Evolutionary conservation across 2,888 invertebrate genomes (phyloP), one percentile per base, ranked within the genome.

Genomic region (Drosophila atripex): DNA sequence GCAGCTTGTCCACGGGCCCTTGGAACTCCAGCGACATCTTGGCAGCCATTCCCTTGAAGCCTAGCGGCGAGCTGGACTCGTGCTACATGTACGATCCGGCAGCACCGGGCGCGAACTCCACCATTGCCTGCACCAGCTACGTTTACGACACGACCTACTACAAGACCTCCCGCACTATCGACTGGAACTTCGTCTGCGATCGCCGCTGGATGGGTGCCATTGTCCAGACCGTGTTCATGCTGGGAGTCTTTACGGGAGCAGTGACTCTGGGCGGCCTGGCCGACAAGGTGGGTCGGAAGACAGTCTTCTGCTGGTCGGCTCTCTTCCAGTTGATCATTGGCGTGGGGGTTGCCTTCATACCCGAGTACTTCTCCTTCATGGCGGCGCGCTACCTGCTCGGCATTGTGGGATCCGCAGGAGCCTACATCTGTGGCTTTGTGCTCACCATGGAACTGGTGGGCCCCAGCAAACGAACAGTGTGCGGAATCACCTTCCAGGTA

Each of bases 381-480:
- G 91, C 92, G 0, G 89, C 95, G 0, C 91, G 95, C 68, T 97
- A 94, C 88, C 88, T 96, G 7, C 95, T 95, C 82, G 96, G 96
- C 25, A 95, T 96, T 63, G 96, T 97, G 80, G 97, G 96, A 35
- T 96, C 96, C 0, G 96, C 97, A 1, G 97, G 97, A 6, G 90
- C 91, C 3, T 91, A 91, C 18, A 91, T 92, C 23, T 92, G 93
- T 23, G 93, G 93, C 41, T 93, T 93, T 79, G 93, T 93, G 14
- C 77, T 93, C n/a, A 92, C 92, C n/a, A 97, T 97, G 97, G 97
- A 97, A 90, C 89, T 97, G 56, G 96, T 97, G 0, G 97, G 97
- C 2, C 92, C 96, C 0, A 95, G 94, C 71, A 96, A 95, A 86
- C 93, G 97, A 64, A 97, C 97, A 0, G 93, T 94, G 0, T 96